These are phyloP conservation scores for Trididemnum nubilum DNA, from an alignment of 23 tunicate species.

Conservation along the genomic window DNA sequence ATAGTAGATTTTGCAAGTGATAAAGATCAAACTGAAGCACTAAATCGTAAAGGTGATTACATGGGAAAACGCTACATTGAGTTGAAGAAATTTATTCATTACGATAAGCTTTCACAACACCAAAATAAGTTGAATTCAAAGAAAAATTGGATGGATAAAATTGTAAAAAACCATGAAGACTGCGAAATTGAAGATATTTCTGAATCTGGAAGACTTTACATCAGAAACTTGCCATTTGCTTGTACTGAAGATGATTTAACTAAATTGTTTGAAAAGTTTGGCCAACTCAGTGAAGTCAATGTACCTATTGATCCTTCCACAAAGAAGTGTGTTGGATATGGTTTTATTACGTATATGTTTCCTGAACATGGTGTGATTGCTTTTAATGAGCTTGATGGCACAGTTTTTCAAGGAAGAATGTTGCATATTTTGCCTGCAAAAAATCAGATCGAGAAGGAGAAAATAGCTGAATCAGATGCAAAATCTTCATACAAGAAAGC, in stretches of 20 bases:
- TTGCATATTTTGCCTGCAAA: constrained; percentile 83
- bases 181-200: constrained; percentile 69
- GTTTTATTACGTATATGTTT: constrained; percentile 66
- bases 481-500: constrained; percentile 52
- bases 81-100: not conserved
- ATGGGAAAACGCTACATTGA: constrained; percentile 55
- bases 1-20: constrained; percentile 28
- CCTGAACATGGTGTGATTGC: constrained; percentile 84
- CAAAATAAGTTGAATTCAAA: not conserved
- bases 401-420: constrained; percentile 90
- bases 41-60: constrained; percentile 65
- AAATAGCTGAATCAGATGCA: not conserved
- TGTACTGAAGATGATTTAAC: constrained; percentile 85
- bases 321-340: constrained; percentile 74
- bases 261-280: constrained; percentile 49
- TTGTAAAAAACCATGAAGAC: constrained; percentile 38
- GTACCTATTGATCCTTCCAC: constrained; percentile 61
- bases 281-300: constrained; percentile 59
- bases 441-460: not conserved
- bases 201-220: constrained; percentile 84
- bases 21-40: constrained; percentile 33
- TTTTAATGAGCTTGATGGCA: constrained; percentile 68
- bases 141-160: constrained; percentile 48
- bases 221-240: constrained; percentile 73
- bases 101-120: not conserved